phyloP scores from a whole-genome alignment of 1,140 invertebrate species.

The Parasteatoda tepidariorum region DNA sequence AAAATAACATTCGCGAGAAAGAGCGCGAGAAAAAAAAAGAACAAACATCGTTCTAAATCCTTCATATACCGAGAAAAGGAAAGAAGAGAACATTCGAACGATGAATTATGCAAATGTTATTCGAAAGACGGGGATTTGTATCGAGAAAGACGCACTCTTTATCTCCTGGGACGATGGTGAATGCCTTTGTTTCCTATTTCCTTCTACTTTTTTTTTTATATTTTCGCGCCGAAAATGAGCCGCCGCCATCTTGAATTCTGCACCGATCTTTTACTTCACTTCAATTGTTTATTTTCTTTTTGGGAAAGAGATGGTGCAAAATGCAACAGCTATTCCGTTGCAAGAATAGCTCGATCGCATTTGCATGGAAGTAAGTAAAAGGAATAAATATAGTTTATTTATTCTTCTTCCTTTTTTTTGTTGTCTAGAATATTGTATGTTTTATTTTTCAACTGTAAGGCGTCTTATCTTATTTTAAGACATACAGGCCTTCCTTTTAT shows the following conservation, averaged over 20 bases:
- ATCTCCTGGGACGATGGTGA: background rate
- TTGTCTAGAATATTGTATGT: no score
- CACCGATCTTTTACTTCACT: background rate
- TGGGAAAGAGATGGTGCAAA: background rate
- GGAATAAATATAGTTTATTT: background rate
- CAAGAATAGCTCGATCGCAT: background rate
- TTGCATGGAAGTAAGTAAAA: constrained; percentile 6
- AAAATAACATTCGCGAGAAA: constrained; percentile 10
- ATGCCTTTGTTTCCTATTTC: background rate
- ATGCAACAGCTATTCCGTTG: constrained; percentile 33
- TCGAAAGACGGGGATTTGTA: constrained; percentile 55
- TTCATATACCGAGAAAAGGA: constrained; percentile 23
- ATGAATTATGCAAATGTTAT: constrained; percentile 57
- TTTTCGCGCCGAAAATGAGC: constrained; percentile 38
- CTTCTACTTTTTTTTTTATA: background rate
- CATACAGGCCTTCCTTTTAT: no score
- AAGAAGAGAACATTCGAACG: constrained; percentile 16
- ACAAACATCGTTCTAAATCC: constrained; percentile 20
- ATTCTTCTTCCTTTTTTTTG: no score
- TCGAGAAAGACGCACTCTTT: constrained; percentile 20
- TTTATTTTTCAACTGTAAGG: no score
- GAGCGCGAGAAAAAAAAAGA: background rate
- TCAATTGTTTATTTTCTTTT: background rate
- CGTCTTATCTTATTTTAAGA: no score
- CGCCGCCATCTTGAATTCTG: constrained; percentile 19